Conservation (phyloP, 1,140 invertebrate genomes). For the Heliothis virescens region DNA sequence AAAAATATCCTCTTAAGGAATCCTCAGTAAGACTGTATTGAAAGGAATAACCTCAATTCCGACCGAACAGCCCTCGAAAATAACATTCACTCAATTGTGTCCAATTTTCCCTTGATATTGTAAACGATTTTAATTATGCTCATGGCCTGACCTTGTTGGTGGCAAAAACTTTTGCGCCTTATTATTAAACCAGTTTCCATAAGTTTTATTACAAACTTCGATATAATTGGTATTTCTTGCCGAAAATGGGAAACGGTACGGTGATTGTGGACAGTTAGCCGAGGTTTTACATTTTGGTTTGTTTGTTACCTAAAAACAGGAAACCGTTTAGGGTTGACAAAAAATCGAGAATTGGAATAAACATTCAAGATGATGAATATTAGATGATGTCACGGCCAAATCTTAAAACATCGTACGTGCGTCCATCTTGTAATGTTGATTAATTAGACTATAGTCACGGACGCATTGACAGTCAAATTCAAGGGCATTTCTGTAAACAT, state of each 20-base stretch:
- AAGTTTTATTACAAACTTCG: constrained; percentile 29
- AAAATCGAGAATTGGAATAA: not conserved
- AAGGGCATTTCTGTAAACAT: not conserved
- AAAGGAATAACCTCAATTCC: no score
- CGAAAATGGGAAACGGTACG: constrained; percentile 15
- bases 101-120: no score
- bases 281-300: constrained; percentile 43
- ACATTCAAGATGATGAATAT: not conserved
- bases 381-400: not conserved
- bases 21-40: no score
- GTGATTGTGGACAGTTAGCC: constrained; percentile 33
- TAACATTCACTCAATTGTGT: no score
- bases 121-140: no score
- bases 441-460: not conserved
- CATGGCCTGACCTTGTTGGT: not conserved
- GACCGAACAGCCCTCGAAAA: no score
- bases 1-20: no score
- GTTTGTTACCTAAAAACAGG: constrained; percentile 35
- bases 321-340: constrained; percentile 19
- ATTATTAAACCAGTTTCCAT: constrained; percentile 22
- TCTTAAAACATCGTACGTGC: not conserved
- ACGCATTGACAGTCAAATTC: not conserved
- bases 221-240: constrained; percentile 36
- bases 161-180: not conserved
- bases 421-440: no score